Evolutionary conservation across 2,113 vertebrate species (phyloP).

Genomic region (Catharus minimus): DNA sequence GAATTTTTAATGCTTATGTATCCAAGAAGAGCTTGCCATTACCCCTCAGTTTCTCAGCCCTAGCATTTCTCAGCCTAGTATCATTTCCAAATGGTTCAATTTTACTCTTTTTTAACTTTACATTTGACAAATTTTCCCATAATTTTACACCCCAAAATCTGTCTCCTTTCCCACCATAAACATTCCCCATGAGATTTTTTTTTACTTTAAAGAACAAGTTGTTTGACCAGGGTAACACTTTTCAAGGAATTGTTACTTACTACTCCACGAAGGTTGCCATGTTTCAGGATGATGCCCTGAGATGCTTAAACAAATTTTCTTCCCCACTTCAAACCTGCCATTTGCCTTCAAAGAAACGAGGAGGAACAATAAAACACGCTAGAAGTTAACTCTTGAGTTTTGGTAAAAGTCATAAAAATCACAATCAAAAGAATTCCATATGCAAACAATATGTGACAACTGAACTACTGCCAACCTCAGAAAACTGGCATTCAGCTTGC

Average conservation of each 20-base stretch:
- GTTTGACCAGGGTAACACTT: not conserved
- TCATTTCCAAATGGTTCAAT: not conserved
- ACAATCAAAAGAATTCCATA: not conserved
- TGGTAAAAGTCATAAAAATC: not conserved
- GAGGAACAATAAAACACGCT: not conserved
- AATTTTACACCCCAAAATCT: not conserved
- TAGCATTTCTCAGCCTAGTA: not conserved
- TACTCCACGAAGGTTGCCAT: slow-evolving; percentile 99
- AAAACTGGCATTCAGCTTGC: not conserved
- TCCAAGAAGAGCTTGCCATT: not conserved
- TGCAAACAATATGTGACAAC: not conserved
- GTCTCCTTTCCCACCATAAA: not conserved
- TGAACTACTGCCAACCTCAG: not conserved
- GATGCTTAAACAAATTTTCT: slow-evolving; percentile 98
- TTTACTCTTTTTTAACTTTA: not conserved
- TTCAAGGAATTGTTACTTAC: slow-evolving; percentile 78
- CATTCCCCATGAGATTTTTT: not conserved
- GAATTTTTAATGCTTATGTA: not conserved
- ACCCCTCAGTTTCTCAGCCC: not conserved
- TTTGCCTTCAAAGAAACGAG: slow-evolving; percentile 82
- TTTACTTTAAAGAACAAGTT: not conserved
- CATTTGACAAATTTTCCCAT: not conserved
- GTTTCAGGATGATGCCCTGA: slow-evolving; percentile 99
- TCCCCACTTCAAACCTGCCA: slow-evolving; percentile 97
- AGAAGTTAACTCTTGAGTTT: not conserved